Conservation (phyloP, 2,888 invertebrate genomes). For the Andrena chrysosceles region DNA sequence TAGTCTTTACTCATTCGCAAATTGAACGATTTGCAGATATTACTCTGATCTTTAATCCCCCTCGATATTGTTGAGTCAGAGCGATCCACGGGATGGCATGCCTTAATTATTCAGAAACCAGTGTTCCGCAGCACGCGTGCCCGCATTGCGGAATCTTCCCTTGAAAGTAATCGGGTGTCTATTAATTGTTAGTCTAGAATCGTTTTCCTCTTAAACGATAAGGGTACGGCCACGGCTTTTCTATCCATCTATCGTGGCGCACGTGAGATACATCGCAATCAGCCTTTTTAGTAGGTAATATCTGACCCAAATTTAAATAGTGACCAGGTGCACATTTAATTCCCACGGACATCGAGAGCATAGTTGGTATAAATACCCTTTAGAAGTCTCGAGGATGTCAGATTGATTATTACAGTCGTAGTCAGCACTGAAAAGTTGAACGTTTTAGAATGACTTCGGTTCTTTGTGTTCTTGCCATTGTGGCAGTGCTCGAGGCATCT, state of each 20-base stretch:
- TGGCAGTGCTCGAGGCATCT: constrained; percentile 21
- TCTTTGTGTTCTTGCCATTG: constrained; percentile 19
- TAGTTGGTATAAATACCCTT: constrained; percentile 54
- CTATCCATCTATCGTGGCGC: constrained; percentile 51
- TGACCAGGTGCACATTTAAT: constrained; percentile 47
- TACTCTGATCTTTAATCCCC: neutral
- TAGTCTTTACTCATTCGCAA: neutral
- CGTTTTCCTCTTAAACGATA: constrained; percentile 35
- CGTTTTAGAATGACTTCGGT: constrained; percentile 48
- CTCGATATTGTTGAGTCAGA: neutral
- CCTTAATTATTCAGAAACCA: neutral
- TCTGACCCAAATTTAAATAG: constrained; percentile 77
- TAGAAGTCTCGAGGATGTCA: constrained; percentile 10
- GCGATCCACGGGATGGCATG: neutral
- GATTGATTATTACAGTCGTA: constrained; percentile 35
- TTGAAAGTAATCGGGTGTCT: constrained; percentile 5
- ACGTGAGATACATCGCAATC: constrained; percentile 76
- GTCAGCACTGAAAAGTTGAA: neutral
- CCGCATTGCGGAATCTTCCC: neutral
- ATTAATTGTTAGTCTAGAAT: constrained; percentile 39
- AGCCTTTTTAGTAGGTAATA: constrained; percentile 48
- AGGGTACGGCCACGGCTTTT: constrained; percentile 46
- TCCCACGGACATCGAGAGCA: constrained; percentile 52
- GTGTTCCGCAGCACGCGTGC: neutral
- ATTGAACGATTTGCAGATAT: neutral